A percentile compares a stretch with the other conserved stretches of the same genome.
Conservation (phyloP, 1,140 invertebrate genomes). For the Trialeurodes vaporariorum region DNA sequence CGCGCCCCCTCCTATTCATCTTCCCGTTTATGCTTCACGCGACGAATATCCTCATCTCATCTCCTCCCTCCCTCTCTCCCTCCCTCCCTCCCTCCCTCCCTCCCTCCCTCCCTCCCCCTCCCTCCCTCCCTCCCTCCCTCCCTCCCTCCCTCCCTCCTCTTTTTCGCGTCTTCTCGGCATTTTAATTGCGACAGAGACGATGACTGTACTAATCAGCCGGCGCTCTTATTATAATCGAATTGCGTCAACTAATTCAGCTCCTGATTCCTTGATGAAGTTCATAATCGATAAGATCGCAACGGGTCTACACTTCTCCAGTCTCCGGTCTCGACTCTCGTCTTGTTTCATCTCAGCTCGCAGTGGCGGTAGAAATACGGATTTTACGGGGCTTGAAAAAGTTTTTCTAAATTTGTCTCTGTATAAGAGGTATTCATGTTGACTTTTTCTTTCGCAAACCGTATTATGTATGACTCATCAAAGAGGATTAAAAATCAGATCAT, state of each 20-base stretch:
- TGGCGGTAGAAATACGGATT: no score
- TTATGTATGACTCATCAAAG: no score
- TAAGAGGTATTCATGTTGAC: no score
- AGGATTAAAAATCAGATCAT: no score
- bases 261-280: neutral
- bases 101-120: neutral
- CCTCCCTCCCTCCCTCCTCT: neutral
- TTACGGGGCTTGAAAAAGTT: no score
- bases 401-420: no score
- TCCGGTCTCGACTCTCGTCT: no score
- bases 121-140: neutral
- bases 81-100: neutral
- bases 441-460: no score
- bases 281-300: neutral
- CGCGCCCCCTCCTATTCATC: neutral
- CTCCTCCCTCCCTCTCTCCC: neutral
- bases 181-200: constrained; percentile 4
- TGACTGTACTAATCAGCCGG: neutral
- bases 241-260: neutral
- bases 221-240: neutral
- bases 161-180: neutral
- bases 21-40: neutral
- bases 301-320: no score
- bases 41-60: neutral
- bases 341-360: no score